phyloP scores from a whole-genome alignment of 2,888 invertebrate genomes.

The Hydropsyche betteni region DNA sequence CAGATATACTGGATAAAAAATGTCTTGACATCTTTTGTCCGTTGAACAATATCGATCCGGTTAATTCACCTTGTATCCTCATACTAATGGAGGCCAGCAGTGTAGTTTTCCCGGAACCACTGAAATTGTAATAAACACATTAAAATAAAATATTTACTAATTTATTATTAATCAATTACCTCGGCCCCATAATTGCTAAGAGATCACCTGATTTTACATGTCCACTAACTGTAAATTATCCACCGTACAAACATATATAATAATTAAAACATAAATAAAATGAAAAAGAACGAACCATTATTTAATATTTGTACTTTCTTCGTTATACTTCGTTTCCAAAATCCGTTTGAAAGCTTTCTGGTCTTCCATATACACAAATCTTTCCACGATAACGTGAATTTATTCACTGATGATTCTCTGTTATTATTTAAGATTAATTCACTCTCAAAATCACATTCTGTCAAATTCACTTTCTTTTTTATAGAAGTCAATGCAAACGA shows the following conservation, averaged over 20 bases:
- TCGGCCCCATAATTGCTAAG: conserved; percentile 79
- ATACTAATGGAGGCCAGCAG: conserved; percentile 77
- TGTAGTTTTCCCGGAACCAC: conserved; percentile 82
- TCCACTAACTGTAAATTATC: conserved; percentile 71
- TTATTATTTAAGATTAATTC: neutral
- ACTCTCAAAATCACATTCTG: too few relatives aligned
- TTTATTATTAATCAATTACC: conserved; percentile 59
- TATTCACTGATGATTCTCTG: neutral
- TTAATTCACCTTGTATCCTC: conserved; percentile 72
- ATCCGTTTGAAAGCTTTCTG: conserved; percentile 63
- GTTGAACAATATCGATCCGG: conserved; percentile 77
- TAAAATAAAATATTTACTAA: neutral
- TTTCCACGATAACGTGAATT: conserved; percentile 65
- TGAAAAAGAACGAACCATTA: conserved; percentile 60
- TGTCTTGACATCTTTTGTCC: conserved; percentile 71
- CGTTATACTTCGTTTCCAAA: conserved; percentile 63
- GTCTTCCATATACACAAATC: conserved; percentile 65
- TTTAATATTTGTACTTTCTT: conserved; percentile 66
- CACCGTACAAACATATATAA: conserved; percentile 25
- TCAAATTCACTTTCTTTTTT: too few relatives aligned
- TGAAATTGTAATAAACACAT: conserved; percentile 56
- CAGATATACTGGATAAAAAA: conserved; percentile 78
- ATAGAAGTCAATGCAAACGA: too few relatives aligned
- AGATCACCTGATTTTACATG: conserved; percentile 73
- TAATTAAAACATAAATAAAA: conserved; percentile 23